Conservation (phyloP, 2,888 invertebrate species). For the Lithophane semibrunnea region DNA sequence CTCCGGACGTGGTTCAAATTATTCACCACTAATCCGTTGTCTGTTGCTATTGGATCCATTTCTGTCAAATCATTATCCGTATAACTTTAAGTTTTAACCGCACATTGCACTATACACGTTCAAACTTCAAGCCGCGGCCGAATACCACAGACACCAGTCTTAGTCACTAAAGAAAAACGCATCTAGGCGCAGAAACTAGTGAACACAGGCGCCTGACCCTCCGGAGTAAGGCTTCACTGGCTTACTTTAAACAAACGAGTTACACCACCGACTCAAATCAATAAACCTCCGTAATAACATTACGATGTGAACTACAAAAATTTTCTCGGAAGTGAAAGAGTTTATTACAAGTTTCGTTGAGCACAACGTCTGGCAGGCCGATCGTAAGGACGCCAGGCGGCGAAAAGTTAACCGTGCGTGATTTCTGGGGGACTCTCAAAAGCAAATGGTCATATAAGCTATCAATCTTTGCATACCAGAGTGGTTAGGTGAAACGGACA, state of each 20-base stretch:
- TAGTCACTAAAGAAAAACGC: slow-evolving; percentile 75
- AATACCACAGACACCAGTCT: slow-evolving; percentile 62
- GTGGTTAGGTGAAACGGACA: slow-evolving; percentile 87
- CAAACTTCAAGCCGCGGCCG: slow-evolving; percentile 64
- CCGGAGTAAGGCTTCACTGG: slow-evolving; percentile 81
- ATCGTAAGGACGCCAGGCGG: slow-evolving; percentile 89
- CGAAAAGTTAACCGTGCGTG: slow-evolving; percentile 90
- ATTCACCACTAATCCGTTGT: slow-evolving; percentile 88
- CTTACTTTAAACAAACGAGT: slow-evolving; percentile 78
- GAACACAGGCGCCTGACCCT: slow-evolving; percentile 74
- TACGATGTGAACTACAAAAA: slow-evolving; percentile 78
- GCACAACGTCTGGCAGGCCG: slow-evolving; percentile 83
- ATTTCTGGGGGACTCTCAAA: slow-evolving; percentile 89
- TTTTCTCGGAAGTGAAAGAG: slow-evolving; percentile 74
- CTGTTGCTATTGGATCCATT: slow-evolving; percentile 88
- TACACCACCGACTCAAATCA: slow-evolving; percentile 76
- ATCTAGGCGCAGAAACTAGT: slow-evolving; percentile 76
- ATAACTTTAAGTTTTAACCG: slow-evolving; percentile 59
- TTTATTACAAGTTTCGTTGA: slow-evolving; percentile 74
- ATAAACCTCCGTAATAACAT: slow-evolving; percentile 82
- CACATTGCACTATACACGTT: slow-evolving; percentile 77
- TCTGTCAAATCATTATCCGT: slow-evolving; percentile 82
- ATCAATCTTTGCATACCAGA: slow-evolving; percentile 91
- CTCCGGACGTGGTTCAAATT: slow-evolving; percentile 89
- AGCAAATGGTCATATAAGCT: slow-evolving; percentile 90